Evolutionary conservation across 2,888 invertebrate species (phyloP).

Genomic region (Cosmia trapezina): DNA sequence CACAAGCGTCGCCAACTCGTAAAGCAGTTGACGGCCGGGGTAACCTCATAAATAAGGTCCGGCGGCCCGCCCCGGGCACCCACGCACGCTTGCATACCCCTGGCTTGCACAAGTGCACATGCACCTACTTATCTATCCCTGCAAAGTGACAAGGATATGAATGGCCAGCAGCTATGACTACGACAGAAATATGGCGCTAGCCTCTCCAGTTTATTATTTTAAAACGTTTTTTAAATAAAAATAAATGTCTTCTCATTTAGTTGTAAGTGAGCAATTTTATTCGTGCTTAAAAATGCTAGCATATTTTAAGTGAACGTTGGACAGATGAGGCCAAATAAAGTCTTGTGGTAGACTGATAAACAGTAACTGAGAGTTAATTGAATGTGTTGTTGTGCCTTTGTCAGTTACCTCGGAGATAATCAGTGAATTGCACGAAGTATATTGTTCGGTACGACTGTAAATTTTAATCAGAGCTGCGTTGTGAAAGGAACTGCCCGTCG

Average conservation of each 20-base stretch:
- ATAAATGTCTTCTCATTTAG: slow-evolving; percentile 40
- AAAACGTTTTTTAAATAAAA: slow-evolving; percentile 41
- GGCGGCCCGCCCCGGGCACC: slow-evolving; percentile 65
- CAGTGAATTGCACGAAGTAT: slow-evolving; percentile 24
- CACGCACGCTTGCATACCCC: slow-evolving; percentile 53
- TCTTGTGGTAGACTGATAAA: not conserved
- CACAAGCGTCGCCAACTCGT: slow-evolving; percentile 80
- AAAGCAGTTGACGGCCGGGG: slow-evolving; percentile 78
- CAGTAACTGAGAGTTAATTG: slow-evolving; percentile 7
- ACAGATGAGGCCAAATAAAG: slow-evolving; percentile 2
- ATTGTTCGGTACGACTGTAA: slow-evolving; percentile 21
- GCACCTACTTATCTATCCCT: slow-evolving; percentile 54
- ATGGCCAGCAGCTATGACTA: slow-evolving; percentile 43
- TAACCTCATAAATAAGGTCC: slow-evolving; percentile 82
- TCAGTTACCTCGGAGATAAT: slow-evolving; percentile 20
- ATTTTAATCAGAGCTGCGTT: slow-evolving; percentile 33
- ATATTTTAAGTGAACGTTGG: slow-evolving; percentile 33
- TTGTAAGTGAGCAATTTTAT: slow-evolving; percentile 30
- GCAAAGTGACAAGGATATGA: slow-evolving; percentile 56
- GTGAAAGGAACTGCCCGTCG: slow-evolving; percentile 18
- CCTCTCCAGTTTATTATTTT: slow-evolving; percentile 39
- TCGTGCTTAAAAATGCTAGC: slow-evolving; percentile 25
- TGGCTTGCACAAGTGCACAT: slow-evolving; percentile 48
- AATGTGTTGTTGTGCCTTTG: slow-evolving; percentile 19
- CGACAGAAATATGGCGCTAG: slow-evolving; percentile 45